Evolutionary conservation across 2,113 vertebrate species (phyloP).

Genomic region (Eupsittula cactorum): DNA sequence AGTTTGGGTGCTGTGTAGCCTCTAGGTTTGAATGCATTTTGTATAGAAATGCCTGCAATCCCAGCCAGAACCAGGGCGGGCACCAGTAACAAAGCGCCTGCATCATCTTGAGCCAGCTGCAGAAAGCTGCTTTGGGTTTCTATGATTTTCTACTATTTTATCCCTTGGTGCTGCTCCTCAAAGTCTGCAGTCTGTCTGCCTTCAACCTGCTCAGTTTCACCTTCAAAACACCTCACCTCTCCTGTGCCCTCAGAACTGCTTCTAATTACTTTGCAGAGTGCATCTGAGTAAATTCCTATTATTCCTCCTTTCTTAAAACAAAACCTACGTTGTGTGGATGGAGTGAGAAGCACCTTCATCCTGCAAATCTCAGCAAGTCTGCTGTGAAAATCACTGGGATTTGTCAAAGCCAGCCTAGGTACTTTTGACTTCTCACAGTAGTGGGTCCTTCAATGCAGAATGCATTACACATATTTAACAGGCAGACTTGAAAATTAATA

Average conservation of each 20-base stretch:
- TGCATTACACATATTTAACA: neutral
- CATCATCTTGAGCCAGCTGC: neutral
- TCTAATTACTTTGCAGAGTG: neutral
- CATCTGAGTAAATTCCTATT: neutral
- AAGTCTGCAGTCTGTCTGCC: neutral
- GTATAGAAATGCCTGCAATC: neutral
- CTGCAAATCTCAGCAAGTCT: neutral
- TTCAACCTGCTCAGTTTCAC: neutral
- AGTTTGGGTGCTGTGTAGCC: neutral
- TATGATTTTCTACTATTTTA: neutral
- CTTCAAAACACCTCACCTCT: neutral
- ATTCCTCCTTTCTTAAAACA: neutral
- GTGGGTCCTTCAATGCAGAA: neutral
- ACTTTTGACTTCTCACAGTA: neutral
- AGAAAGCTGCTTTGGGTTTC: neutral
- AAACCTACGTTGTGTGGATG: neutral
- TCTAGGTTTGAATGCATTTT: neutral
- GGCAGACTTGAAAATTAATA: neutral
- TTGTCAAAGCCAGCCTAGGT: neutral
- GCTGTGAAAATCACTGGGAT: neutral
- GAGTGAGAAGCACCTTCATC: neutral
- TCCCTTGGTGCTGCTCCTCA: neutral
- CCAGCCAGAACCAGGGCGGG: accelerated
- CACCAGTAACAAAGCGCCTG: neutral
- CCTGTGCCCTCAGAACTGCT: neutral